Evolutionary conservation across 2,888 invertebrate species (phyloP).

Genomic region (Calliphora vomitoria): DNA sequence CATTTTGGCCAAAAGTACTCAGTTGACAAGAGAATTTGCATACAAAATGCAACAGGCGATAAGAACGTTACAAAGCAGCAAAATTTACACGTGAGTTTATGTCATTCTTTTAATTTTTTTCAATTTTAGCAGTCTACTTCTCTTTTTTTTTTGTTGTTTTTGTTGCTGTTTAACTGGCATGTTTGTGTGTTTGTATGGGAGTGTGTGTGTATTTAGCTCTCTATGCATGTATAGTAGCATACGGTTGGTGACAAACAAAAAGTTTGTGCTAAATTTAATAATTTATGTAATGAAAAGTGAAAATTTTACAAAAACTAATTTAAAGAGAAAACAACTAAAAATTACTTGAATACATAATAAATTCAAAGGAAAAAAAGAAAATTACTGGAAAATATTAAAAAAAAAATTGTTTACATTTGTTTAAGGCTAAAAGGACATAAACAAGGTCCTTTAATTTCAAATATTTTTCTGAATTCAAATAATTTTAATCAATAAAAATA

Average conservation of each 20-base stretch:
- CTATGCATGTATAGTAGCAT: not conserved
- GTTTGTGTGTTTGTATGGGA: not conserved
- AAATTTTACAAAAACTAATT: not conserved
- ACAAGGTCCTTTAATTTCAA: no score
- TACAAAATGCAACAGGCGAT: conserved; percentile 77
- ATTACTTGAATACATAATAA: no score
- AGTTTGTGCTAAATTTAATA: conserved; percentile 22
- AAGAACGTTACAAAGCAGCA: conserved; percentile 79
- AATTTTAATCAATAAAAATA: no score
- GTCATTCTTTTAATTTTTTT: conserved; percentile 30
- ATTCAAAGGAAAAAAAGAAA: no score
- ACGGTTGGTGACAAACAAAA: conserved; percentile 40
- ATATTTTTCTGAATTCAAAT: no score
- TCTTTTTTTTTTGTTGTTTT: not conserved
- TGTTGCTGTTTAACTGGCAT: not conserved
- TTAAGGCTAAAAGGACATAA: no score
- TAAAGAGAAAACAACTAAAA: not conserved
- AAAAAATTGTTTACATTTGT: no score
- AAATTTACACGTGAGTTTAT: conserved; percentile 82
- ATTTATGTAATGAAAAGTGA: not conserved
- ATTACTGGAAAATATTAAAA: no score
- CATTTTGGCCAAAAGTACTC: conserved; percentile 81
- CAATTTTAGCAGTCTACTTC: conserved; percentile 16
- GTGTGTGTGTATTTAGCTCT: not conserved
- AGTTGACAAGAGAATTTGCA: conserved; percentile 80